These are phyloP conservation scores for Mycteria americana DNA, from an alignment of 2,797 vertebrate species.

Conservation along the genomic window DNA sequence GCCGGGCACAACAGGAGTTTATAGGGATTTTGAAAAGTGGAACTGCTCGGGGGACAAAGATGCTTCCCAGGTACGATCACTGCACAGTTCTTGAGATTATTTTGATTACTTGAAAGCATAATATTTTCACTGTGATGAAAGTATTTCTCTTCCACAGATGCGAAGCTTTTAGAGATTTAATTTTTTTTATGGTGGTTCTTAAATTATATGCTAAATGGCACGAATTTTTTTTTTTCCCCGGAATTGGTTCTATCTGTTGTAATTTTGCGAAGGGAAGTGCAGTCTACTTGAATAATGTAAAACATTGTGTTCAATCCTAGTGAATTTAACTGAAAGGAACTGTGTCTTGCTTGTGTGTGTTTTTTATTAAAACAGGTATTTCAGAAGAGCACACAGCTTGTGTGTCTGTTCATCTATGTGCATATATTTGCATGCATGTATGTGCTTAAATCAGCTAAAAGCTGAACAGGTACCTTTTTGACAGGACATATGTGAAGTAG, in stretches of 20 bases:
- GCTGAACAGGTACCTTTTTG: background rate
- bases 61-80: conserved; percentile 81
- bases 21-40: conserved; percentile 73
- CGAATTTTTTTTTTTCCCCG: background rate
- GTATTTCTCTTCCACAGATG: background rate
- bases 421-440: background rate
- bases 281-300: background rate
- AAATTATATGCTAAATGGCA: background rate
- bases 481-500: background rate
- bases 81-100: background rate
- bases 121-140: background rate
- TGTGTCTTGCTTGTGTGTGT: background rate
- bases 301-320: background rate
- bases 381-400: background rate
- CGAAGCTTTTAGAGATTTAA: background rate
- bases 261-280: background rate
- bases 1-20: conserved; percentile 70
- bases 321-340: background rate
- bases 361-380: background rate
- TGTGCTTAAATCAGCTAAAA: background rate
- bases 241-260: background rate
- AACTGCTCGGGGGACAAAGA: conserved; percentile 74
- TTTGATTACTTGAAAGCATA: conserved; percentile 16
- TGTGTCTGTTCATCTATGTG: background rate
- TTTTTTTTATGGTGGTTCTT: background rate